Evolutionary conservation across 1,140 invertebrate genomes (phyloP).

Genomic region (Sarcophaga peregrina): DNA sequence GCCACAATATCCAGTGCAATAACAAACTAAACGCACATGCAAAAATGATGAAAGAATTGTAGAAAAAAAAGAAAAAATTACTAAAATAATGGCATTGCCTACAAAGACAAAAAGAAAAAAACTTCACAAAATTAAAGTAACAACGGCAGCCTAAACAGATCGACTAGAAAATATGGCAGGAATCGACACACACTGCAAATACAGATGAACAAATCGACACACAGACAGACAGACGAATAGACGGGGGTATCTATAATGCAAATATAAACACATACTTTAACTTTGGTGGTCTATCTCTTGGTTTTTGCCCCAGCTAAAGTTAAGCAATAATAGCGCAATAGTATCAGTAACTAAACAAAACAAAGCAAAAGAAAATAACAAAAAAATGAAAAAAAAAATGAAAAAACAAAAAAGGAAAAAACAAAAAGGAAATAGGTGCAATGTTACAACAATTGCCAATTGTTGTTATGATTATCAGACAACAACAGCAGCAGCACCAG

Average conservation of each 20-base stretch:
- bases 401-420: too few relatives aligned
- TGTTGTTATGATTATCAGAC: constrained; percentile 21
- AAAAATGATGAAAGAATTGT: background rate
- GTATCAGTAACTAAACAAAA: background rate
- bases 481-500: background rate
- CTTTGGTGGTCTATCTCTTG: constrained; percentile 7
- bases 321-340: background rate
- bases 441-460: constrained; percentile 27
- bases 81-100: background rate
- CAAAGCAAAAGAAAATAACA: too few relatives aligned
- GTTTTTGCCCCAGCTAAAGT: background rate
- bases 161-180: background rate
- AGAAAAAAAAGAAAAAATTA: background rate
- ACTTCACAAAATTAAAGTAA: background rate
- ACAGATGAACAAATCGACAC: too few relatives aligned
- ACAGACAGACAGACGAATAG: background rate
- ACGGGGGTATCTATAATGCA: background rate
- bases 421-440: background rate
- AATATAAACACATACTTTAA: constrained; percentile 20
- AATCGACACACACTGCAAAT: background rate
- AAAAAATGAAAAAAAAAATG: too few relatives aligned
- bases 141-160: constrained; percentile 7
- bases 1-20: background rate
- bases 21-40: constrained; percentile 25
- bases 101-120: background rate